phyloP scores from a whole-genome alignment of 2,888 invertebrate species.

The Leptopilina syphax region DNA sequence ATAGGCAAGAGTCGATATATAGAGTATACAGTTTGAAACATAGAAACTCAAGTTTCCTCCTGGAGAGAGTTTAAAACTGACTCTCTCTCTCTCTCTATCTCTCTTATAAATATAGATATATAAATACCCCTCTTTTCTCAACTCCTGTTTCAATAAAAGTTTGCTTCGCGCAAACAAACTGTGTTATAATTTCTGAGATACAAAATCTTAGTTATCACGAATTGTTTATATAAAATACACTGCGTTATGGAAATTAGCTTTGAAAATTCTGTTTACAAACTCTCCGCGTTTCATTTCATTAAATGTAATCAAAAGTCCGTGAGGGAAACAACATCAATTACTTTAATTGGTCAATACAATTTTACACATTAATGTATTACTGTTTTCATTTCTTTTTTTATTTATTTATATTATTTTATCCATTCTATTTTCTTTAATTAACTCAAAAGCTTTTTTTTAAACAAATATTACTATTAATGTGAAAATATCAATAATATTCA shows the following conservation, averaged over 20 bases:
- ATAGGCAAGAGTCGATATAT: conserved; percentile 10
- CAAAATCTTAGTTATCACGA: conserved; percentile 17
- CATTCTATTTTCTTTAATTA: too few species aligned
- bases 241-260: conserved; percentile 19
- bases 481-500: too few species aligned
- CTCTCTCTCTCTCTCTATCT: too few species aligned
- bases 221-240: conserved; percentile 5
- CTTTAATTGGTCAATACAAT: too few species aligned
- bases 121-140: background rate
- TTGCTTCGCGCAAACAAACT: conserved; percentile 5
- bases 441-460: too few species aligned
- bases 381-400: too few species aligned
- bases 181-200: conserved; percentile 30
- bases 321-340: too few species aligned
- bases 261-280: background rate
- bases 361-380: too few species aligned
- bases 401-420: too few species aligned
- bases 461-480: too few species aligned
- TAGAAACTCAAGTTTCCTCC: conserved; percentile 27
- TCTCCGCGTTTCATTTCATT: background rate
- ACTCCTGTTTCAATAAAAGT: conserved; percentile 23
- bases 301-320: background rate
- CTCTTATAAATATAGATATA: background rate
- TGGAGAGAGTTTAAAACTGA: conserved; percentile 13
- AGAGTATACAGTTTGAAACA: conserved; percentile 19